Conservation (phyloP, 2,113 vertebrate genomes). For the Chauna torquata region DNA sequence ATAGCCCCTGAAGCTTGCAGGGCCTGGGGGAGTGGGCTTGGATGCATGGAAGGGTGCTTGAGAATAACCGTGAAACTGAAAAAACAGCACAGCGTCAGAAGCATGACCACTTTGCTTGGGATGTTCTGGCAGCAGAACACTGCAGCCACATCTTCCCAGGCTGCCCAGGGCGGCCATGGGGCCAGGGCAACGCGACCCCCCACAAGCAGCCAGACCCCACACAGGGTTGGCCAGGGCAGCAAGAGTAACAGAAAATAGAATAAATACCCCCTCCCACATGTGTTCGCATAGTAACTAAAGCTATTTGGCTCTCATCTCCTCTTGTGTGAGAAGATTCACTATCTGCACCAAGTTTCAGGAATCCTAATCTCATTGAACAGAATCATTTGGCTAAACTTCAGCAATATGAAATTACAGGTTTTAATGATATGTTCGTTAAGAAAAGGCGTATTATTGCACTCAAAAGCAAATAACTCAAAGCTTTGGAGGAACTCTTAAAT, state of each 20-base stretch:
- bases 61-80: neutral
- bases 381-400: neutral
- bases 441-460: neutral
- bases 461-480: neutral
- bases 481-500: too few species aligned
- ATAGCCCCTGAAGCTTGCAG: accelerated
- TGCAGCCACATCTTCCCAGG: neutral
- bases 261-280: too few species aligned
- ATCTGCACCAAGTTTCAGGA: neutral
- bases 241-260: too few species aligned
- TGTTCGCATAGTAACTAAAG: too few species aligned
- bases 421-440: neutral
- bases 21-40: neutral
- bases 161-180: too few species aligned
- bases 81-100: neutral
- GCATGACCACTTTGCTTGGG: accelerated
- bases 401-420: neutral
- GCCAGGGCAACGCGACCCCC: too few species aligned
- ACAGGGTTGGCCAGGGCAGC: too few species aligned
- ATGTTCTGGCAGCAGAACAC: neutral
- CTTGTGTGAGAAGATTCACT: too few species aligned
- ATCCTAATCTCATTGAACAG: neutral
- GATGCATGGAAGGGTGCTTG: neutral
- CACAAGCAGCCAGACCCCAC: too few species aligned
- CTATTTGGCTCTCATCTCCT: too few species aligned